Base-by-base conservation (phyloP, 2,888 invertebrate species). In the Pyrrhia umbra region DNA sequence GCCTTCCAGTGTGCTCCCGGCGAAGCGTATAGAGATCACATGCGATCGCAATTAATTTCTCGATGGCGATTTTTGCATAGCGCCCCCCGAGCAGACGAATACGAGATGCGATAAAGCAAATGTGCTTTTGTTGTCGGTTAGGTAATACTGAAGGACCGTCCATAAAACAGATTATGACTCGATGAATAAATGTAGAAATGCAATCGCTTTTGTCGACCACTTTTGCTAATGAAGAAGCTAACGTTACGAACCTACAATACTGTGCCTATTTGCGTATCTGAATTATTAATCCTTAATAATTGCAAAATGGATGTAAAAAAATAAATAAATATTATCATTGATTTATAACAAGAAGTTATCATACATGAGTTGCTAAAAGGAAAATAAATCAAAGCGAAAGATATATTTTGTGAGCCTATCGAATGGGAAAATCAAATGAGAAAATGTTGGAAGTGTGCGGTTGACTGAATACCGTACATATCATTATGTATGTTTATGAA, bases 21-120 rank as follows among this genome's bases (percentile, higher is more conserved):
- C 37, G 57, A 68, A 45, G 54, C 72, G 52, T 37, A 55, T 40
- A 55, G 47, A 65, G 75, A 67, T 80, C 66, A 69, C 72, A 75
- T 55, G 55, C 59, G 59, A 72, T 54, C 30, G 60, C 58, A 77
- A 75, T 80, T 66, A 71, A 70, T 72, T 67, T 73, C 42, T 39
- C 65, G 21, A 56, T 56, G 49, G 47, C 25, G 47, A 56, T 68
- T 77, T 77, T 76, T 72, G 34, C 54, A 62, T 54, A 42, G 45
- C 4, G 13, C 16, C 37, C 52, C 30, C 49, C 43, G 45, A 49
- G 40, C 47, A 27, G 6, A 21, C 10, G 23, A 52, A 39, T 61
- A 25, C n/a, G 49, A 23, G 23, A 46, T 57, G n/a, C 6, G 25
- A 50, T 62, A 47, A 43, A 62, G 6, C 8, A 6, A n/a, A 16